Conservation (phyloP, 1,140 invertebrate genomes). For the Nautilus pompilius region DNA sequence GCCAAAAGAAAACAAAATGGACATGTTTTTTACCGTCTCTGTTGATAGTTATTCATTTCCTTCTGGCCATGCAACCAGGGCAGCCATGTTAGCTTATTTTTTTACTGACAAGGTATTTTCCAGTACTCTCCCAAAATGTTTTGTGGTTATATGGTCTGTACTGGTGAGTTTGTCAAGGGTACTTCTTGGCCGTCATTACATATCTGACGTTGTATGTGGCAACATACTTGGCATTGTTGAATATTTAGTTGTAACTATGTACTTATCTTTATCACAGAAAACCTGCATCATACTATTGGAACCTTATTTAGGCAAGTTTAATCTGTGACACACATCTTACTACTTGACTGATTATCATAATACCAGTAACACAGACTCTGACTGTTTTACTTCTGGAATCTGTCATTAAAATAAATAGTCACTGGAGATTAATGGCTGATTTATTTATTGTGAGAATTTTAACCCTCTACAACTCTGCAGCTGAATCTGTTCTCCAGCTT, state of each 20-base stretch:
- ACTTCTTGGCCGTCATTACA: slow-evolving; percentile 77
- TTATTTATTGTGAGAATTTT: too few species aligned
- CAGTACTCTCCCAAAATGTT: slow-evolving; percentile 22
- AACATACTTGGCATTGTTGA: slow-evolving; percentile 72
- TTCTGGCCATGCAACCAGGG: slow-evolving; percentile 90
- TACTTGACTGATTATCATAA: too few species aligned
- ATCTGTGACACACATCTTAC: slow-evolving; percentile 24
- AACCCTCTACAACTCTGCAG: too few species aligned
- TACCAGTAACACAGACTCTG: too few species aligned
- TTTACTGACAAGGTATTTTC: slow-evolving; percentile 23
- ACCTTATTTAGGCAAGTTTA: slow-evolving; percentile 40
- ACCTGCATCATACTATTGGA: slow-evolving; percentile 32
- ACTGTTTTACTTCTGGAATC: too few species aligned
- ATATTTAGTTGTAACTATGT: slow-evolving; percentile 62
- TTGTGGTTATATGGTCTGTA: slow-evolving; percentile 72
- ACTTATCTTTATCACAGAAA: slow-evolving; percentile 33
- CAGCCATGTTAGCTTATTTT: slow-evolving; percentile 70
- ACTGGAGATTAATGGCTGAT: too few species aligned
- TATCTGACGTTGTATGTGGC: slow-evolving; percentile 81
- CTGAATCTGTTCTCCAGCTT: too few species aligned
- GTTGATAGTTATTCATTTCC: slow-evolving; percentile 94
- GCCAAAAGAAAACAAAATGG: slow-evolving; percentile 66
- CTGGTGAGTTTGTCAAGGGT: slow-evolving; percentile 76
- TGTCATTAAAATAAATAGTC: too few species aligned
- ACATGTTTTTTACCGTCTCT: slow-evolving; percentile 64